Base-by-base conservation (phyloP, 2,888 invertebrate species). In the Tetropium fuscum region DNA sequence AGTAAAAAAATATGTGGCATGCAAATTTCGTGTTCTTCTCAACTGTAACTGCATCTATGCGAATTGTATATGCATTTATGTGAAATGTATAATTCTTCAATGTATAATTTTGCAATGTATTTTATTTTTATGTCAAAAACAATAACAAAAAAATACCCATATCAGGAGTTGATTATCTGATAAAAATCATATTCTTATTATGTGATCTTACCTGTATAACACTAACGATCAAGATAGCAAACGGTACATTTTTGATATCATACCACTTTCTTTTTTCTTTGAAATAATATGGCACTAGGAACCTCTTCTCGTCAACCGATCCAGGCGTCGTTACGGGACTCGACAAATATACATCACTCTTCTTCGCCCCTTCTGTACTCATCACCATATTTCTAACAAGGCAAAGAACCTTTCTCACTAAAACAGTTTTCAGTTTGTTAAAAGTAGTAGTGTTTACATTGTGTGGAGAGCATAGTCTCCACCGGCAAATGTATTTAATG, bases 201-300 rank as follows among this genome's bases (percentile, higher is more conserved):
- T n/a, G n/a, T n/a, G n/a, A n/a, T n/a, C 63, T 66, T 57, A 79
- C 80, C 75, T 80, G 77, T 55, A 79, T 58, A 51, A 78, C 41
- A 66, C 80, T 80, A 25, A 75, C 74, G 36, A 64, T 63, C 36
- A 79, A 38, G 45, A 79, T 74, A 27, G 76, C 77, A 51, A 74
- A 71, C 3, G 81, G 81, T 6, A 76, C 67, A 56, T 75, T 73
- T 41, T 71, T 63, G 32, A 70, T 67, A 25, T 63, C 49, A 40
- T 53, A 54, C 68, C 68, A 66, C 51, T 59, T 64, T 34, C 57
- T 53, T 54, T 63, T 60, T 15, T 60, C 49, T 51, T 43, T 62
- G 47, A 51, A 49, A 40, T 45, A 53, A 54, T 60, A 70, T 32
- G 64, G 66, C 60, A 75, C 74, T 54, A 77, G 62, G 69, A 64